These are phyloP conservation scores for Lipophrys pholis DNA, from an alignment of 2,113 vertebrate species.

Conservation along the genomic window DNA sequence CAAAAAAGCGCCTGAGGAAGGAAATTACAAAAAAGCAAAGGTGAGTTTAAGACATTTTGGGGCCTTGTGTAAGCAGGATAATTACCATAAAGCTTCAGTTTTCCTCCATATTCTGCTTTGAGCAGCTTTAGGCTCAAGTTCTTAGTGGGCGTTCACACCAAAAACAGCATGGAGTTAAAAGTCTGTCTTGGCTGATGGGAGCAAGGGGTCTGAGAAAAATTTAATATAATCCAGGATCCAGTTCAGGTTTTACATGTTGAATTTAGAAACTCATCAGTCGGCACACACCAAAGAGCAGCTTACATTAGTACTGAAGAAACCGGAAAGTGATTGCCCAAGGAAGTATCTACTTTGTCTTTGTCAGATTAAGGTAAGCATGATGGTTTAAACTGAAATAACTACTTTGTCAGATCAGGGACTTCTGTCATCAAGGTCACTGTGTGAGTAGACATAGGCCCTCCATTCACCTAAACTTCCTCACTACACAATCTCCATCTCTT, in stretches of 20 bases:
- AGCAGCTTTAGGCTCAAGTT: slow-evolving; percentile 16
- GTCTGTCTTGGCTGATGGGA: neutral
- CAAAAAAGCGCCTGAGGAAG: neutral
- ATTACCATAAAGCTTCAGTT: slow-evolving; percentile 32
- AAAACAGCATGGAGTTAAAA: slow-evolving; percentile 6
- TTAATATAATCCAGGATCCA: neutral
- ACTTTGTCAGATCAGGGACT: neutral
- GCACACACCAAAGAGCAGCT: neutral
- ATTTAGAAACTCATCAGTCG: neutral
- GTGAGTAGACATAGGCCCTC: neutral
- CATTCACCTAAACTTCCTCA: slow-evolving; percentile 1
- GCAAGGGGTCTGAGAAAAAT: slow-evolving; percentile 12
- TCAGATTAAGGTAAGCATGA: neutral
- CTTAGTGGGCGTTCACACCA: slow-evolving; percentile 16
- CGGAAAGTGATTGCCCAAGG: neutral
- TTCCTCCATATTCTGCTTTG: slow-evolving; percentile 31
- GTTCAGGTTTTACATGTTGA: neutral
- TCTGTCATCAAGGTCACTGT: neutral
- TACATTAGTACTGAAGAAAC: neutral
- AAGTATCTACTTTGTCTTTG: neutral
- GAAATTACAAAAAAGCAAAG: neutral
- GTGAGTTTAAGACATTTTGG: slow-evolving; percentile 4
- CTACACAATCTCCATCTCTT: neutral
- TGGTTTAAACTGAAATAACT: neutral
- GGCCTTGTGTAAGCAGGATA: slow-evolving; percentile 26